These are phyloP conservation scores for Crioceris asparagi DNA, from an alignment of 2,888 invertebrate species.

Conservation along the genomic window DNA sequence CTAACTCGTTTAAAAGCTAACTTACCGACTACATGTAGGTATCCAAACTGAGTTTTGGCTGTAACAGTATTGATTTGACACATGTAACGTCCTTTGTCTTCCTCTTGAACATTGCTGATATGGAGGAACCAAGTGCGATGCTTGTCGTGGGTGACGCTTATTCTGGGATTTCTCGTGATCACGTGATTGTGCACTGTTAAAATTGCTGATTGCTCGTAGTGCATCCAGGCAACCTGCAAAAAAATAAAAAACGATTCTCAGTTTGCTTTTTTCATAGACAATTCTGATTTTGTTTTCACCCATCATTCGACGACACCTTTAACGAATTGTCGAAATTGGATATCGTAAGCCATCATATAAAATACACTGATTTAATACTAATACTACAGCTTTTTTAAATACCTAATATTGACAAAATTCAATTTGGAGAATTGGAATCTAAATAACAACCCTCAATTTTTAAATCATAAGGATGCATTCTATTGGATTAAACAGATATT, in stretches of 20 bases:
- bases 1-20: conserved; percentile 20
- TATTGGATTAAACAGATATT: too few species aligned
- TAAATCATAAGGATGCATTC: too few species aligned
- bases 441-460: too few species aligned
- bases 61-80: conserved; percentile 90
- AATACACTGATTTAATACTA: too few species aligned
- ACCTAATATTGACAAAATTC: too few species aligned
- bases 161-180: conserved; percentile 84
- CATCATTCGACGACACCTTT: too few species aligned
- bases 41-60: conserved; percentile 87
- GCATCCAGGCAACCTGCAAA: conserved; percentile 89
- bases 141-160: conserved; percentile 85
- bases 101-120: conserved; percentile 83
- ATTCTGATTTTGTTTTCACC: not conserved
- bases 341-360: too few species aligned
- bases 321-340: too few species aligned
- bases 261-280: not conserved
- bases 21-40: conserved; percentile 86
- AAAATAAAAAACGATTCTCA: conserved; percentile 9
- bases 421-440: too few species aligned
- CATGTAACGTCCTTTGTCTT: conserved; percentile 88
- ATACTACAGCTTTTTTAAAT: too few species aligned
- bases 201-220: conserved; percentile 88
- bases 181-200: conserved; percentile 89
- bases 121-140: conserved; percentile 89